A percentile compares a stretch with the other conserved stretches of the same genome.
phyloP scores from a whole-genome alignment of 2,797 vertebrate species.

The Propithecus perrieri region DNA sequence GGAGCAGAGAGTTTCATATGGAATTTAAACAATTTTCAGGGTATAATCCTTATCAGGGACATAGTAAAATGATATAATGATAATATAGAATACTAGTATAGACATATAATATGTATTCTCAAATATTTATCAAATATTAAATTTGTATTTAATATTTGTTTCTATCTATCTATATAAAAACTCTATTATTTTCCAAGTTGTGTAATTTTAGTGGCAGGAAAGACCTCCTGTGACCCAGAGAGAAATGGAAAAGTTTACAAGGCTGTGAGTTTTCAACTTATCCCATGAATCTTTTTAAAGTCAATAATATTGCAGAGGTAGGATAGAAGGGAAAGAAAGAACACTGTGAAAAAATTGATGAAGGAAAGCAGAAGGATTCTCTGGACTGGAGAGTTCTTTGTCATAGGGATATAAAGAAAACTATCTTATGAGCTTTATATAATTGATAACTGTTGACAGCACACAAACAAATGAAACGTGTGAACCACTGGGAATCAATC shows the following conservation, averaged over 20 bases:
- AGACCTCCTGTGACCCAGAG: background rate
- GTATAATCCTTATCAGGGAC: background rate
- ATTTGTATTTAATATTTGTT: background rate
- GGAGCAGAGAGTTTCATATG: background rate
- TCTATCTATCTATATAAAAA: background rate
- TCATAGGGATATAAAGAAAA: background rate
- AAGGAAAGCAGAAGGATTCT: background rate
- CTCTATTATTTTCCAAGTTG: background rate
- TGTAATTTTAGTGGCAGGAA: background rate
- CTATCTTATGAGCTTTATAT: background rate
- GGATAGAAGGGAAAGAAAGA: background rate
- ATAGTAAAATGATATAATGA: background rate
- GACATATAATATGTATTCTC: background rate
- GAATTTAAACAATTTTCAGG: background rate
- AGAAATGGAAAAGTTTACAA: constrained; percentile 23
- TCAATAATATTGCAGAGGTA: background rate
- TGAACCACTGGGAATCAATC: background rate
- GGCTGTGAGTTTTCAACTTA: background rate
- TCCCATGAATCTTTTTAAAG: background rate
- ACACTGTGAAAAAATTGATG: background rate
- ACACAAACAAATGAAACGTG: background rate
- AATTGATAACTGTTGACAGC: background rate
- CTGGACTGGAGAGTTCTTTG: background rate
- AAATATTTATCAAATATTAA: background rate
- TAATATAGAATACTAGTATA: background rate